Percentiles rank a stretch among this genome's conserved stretches.
phyloP scores from a whole-genome alignment of 64 coral and sea anemone species.

The Stichodactyla helianthus region DNA sequence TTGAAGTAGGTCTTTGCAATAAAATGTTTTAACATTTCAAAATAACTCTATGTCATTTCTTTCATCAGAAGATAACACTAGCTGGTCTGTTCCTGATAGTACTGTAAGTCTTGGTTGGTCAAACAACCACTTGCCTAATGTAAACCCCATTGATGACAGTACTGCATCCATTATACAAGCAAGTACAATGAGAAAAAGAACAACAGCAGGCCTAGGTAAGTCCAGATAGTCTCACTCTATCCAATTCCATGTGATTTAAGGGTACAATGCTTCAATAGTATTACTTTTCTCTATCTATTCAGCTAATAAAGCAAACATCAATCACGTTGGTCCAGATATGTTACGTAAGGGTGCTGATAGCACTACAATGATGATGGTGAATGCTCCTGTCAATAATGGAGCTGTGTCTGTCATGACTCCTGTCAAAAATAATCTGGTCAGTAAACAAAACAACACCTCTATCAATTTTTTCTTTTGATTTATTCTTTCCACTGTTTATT shows the following conservation, averaged over 20 bases:
- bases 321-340: not conserved
- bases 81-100: not conserved
- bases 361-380: not conserved
- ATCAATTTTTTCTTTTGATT: not conserved
- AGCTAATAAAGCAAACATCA: not conserved
- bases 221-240: too few species aligned
- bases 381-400: not conserved
- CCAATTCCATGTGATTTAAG: not conserved
- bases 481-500: not conserved
- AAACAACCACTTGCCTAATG: not conserved
- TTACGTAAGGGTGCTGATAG: not conserved
- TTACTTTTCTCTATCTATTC: not conserved
- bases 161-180: conserved; percentile 55
- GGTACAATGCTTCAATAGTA: not conserved
- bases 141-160: conserved; percentile 12
- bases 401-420: not conserved
- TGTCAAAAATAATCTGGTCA: not conserved
- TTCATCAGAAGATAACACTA: not conserved
- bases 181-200: conserved; percentile 55
- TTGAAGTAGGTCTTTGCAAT: too few species aligned
- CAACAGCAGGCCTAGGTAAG: conserved; percentile 49
- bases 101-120: not conserved
- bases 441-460: not conserved
- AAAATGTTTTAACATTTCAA: too few species aligned
- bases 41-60: not conserved